Base-by-base conservation (phyloP, 2,113 vertebrate genomes). In the Ictalurus furcatus region DNA sequence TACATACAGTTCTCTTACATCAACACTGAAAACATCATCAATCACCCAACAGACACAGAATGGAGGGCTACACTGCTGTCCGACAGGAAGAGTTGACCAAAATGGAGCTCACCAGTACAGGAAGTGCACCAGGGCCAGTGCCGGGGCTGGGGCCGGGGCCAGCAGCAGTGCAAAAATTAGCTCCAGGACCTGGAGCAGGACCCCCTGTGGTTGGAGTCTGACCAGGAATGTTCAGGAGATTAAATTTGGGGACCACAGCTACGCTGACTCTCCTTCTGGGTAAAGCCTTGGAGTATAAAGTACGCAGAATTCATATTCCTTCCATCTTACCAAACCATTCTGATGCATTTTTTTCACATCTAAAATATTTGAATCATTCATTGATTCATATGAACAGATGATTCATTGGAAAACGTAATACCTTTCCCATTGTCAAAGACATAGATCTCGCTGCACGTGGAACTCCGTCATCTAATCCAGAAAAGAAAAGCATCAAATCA, bases 211-310 rank as follows among this genome's bases (percentile, higher is more conserved):
- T 90, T 83, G 97, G 93, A 82, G 95, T 94, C 90, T 98, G 98
- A 90, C 98, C 96, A 7, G 98, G 97, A 89, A 99, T 95, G 87
- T 96, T 98, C 90, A 99, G 94, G 86, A 97, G 97, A 94, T 98
- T 99, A 94, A 99, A 99, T 92, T 99, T 99, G 6, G 98, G 98
- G 90, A 99, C 98, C 87, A 99, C 98, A 0, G 98, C 98, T 73
- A 99, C 98, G 63, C 98, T 99, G 94, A 99, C 98, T 93, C 98
- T 97, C 21, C 98, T 96, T 58, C 98, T 96, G 87, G 98, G 98
- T 95, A 99, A 94, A 86, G 97, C 97, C 98, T 99, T 76, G 63
- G 69, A 91, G 48, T 91, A 92, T 87, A 88, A 88, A 91, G 63
- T 85, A 63, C 28, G 88, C 85, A 86, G 4, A 30, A 44, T 28